Conservation (phyloP, 2,888 invertebrate genomes). For the Dinocampus coccinellae region DNA sequence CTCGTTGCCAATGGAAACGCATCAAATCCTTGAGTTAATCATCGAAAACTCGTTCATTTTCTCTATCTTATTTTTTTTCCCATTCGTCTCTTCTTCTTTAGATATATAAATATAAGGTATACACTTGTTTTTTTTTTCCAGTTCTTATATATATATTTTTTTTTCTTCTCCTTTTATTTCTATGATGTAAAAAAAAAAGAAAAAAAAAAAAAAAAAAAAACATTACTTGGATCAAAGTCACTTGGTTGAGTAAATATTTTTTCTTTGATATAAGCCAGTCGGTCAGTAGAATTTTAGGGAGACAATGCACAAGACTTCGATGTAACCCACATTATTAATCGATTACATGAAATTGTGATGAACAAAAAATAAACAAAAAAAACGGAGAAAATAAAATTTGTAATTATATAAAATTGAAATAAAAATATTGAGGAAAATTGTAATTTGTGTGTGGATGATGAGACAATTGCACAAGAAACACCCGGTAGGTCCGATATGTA, state of each 20-base stretch:
- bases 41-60: no score
- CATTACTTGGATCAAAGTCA: constrained; percentile 2
- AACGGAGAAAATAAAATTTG: no score
- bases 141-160: no score
- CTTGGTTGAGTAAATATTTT: neutral
- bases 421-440: neutral
- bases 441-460: constrained; percentile 5
- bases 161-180: no score
- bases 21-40: neutral
- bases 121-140: no score
- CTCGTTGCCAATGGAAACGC: constrained; percentile 36
- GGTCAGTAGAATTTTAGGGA: constrained; percentile 19
- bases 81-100: no score
- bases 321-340: no score
- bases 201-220: neutral
- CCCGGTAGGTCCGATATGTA: constrained; percentile 50
- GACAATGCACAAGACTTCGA: neutral
- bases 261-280: constrained; percentile 24
- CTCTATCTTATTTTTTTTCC: no score
- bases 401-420: neutral
- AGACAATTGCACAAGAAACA: constrained; percentile 50
- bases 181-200: neutral
- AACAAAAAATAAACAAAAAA: no score
- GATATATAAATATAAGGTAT: no score
- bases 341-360: no score